Percentiles rank a stretch among this genome's conserved stretches.
Evolutionary conservation across 1,140 invertebrate genomes (phyloP).

Genomic region (Amphibalanus amphitrite): DNA sequence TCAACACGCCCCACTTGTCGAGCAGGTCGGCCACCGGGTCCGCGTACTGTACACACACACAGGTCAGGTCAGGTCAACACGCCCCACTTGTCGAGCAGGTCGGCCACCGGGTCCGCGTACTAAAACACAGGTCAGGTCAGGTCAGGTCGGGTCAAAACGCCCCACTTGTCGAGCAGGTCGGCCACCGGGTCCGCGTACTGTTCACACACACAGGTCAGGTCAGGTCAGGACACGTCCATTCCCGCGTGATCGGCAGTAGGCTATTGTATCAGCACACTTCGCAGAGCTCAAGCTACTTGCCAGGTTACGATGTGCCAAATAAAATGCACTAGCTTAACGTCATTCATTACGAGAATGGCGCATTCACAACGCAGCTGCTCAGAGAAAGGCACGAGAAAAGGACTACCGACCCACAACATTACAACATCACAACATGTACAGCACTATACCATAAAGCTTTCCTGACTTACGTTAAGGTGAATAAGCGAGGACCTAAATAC

Average conservation of each 20-base stretch:
- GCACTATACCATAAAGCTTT: no score
- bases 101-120: slow-evolving; percentile 61
- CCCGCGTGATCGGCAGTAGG: slow-evolving; percentile 94
- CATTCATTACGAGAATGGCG: no score
- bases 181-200: slow-evolving; percentile 55
- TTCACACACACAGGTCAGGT: no score
- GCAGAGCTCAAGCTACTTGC: no score
- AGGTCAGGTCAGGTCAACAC: slow-evolving; percentile 42
- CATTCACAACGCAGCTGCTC: no score
- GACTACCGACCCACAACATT: no score
- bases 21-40: slow-evolving; percentile 43
- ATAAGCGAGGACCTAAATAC: not conserved
- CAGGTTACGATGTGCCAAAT: no score
- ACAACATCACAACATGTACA: not conserved
- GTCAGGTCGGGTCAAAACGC: slow-evolving; percentile 48
- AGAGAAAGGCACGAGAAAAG: no score
- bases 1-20: slow-evolving; percentile 66
- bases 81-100: slow-evolving; percentile 93
- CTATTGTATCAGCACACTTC: slow-evolving; percentile 96
- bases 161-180: slow-evolving; percentile 93
- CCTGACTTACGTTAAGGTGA: no score
- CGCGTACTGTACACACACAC: no score
- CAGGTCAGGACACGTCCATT: slow-evolving; percentile 28
- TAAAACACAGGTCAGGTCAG: no score
- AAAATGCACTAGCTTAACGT: no score